Percentiles rank a stretch among this genome's conserved stretches.
Evolutionary conservation across 2,888 invertebrate genomes (phyloP).

Genomic region (Galeopsomyia nigrocyanea): DNA sequence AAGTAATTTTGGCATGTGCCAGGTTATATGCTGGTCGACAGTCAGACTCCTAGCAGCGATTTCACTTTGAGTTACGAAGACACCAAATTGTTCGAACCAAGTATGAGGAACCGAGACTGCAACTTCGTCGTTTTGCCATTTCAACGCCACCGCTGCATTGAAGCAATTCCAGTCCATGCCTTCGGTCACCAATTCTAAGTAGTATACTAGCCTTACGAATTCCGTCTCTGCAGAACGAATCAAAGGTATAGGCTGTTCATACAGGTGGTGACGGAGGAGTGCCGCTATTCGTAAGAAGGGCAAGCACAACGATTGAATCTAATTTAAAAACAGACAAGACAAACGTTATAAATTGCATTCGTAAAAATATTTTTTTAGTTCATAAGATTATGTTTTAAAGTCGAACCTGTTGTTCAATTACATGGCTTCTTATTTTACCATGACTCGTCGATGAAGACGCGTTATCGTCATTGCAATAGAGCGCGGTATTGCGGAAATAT

Average conservation of each 20-base stretch:
- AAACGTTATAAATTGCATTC: background rate
- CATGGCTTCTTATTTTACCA: conserved; percentile 44
- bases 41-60: conserved; percentile 78
- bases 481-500: conserved; percentile 57
- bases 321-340: conserved; percentile 40
- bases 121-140: conserved; percentile 71
- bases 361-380: conserved; percentile 3
- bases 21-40: conserved; percentile 81
- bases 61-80: conserved; percentile 71
- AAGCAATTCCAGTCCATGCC: conserved; percentile 78
- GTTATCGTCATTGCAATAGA: conserved; percentile 55
- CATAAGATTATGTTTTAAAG: background rate
- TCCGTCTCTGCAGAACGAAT: conserved; percentile 77
- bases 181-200: conserved; percentile 81
- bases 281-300: conserved; percentile 89
- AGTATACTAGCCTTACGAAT: conserved; percentile 83
- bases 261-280: conserved; percentile 85
- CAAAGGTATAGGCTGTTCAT: conserved; percentile 82
- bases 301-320: conserved; percentile 84
- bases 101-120: conserved; percentile 72
- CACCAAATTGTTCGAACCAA: conserved; percentile 80
- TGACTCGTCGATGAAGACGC: conserved; percentile 37
- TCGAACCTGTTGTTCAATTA: conserved; percentile 47
- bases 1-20: conserved; percentile 87
- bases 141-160: conserved; percentile 76